Evolutionary conservation across 2,113 vertebrate species (phyloP).

Genomic region (Rissa tridactyla): DNA sequence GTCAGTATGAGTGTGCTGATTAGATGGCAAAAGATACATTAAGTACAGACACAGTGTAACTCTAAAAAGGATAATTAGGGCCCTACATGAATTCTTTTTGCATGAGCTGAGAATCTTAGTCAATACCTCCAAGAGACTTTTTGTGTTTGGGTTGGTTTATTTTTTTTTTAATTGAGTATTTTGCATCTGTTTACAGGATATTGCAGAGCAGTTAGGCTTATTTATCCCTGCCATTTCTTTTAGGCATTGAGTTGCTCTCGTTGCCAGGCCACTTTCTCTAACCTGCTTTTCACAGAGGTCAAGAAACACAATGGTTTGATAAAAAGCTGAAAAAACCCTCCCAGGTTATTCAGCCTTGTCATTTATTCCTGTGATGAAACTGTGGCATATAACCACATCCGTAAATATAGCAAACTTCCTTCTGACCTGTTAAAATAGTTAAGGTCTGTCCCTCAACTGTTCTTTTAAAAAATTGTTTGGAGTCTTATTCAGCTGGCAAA

Average conservation of each 20-base stretch:
- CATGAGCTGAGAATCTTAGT: background rate
- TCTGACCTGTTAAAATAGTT: background rate
- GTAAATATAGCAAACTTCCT: background rate
- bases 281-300: background rate
- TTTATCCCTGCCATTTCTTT: background rate
- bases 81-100: background rate
- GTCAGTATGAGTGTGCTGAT: background rate
- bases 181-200: background rate
- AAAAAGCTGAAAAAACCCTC: background rate
- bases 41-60: background rate
- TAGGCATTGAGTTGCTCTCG: background rate
- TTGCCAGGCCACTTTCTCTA: background rate
- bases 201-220: background rate
- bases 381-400: background rate
- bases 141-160: background rate
- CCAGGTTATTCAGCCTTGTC: background rate
- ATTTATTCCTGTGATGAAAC: background rate
- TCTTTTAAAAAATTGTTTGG: background rate
- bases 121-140: background rate
- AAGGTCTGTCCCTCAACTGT: background rate
- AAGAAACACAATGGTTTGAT: background rate
- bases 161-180: background rate
- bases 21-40: background rate
- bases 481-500: background rate
- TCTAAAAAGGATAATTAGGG: background rate